Evolutionary conservation across 2,888 invertebrate species (phyloP).

Genomic region (Hirtodrosophila cameraria): DNA sequence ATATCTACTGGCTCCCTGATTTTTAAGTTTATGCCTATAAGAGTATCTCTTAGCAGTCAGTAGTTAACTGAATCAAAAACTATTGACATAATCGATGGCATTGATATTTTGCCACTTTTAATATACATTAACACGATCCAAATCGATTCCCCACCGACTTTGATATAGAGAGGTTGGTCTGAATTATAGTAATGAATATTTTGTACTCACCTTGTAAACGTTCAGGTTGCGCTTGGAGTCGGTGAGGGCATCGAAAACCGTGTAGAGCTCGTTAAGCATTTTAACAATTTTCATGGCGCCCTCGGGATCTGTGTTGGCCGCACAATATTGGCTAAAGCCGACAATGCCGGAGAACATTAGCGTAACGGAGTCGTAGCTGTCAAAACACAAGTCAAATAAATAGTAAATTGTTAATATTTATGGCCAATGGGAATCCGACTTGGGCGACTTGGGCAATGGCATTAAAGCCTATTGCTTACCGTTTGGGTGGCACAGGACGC

Average conservation of each 20-base stretch:
- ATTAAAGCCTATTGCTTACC: constrained; percentile 85
- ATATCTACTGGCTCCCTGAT: too few relatives aligned
- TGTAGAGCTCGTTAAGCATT: constrained; percentile 96
- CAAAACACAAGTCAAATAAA: constrained; percentile 48
- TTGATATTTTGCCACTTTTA: too few relatives aligned
- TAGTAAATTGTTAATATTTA: constrained; percentile 47
- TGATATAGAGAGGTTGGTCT: too few relatives aligned
- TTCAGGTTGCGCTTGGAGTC: constrained; percentile 96
- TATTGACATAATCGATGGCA: too few relatives aligned
- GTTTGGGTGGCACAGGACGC: constrained; percentile 94
- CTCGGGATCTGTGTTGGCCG: constrained; percentile 94
- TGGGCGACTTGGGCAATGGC: not conserved
- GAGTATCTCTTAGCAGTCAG: too few relatives aligned
- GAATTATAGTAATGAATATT: too few relatives aligned
- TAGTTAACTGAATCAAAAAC: too few relatives aligned
- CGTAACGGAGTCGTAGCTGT: constrained; percentile 94
- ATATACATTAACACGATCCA: too few relatives aligned
- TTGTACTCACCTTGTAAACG: constrained; percentile 92
- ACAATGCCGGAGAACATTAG: constrained; percentile 97
- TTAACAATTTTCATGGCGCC: constrained; percentile 98
- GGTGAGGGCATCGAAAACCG: constrained; percentile 96
- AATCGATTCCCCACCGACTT: too few relatives aligned
- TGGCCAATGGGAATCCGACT: constrained; percentile 5
- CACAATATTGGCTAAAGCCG: constrained; percentile 95
- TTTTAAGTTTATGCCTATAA: too few relatives aligned